Percentiles rank a stretch among this genome's conserved stretches.
Evolutionary conservation across 1,140 invertebrate genomes (phyloP).

Genomic region (Choristoneura fumiferana): DNA sequence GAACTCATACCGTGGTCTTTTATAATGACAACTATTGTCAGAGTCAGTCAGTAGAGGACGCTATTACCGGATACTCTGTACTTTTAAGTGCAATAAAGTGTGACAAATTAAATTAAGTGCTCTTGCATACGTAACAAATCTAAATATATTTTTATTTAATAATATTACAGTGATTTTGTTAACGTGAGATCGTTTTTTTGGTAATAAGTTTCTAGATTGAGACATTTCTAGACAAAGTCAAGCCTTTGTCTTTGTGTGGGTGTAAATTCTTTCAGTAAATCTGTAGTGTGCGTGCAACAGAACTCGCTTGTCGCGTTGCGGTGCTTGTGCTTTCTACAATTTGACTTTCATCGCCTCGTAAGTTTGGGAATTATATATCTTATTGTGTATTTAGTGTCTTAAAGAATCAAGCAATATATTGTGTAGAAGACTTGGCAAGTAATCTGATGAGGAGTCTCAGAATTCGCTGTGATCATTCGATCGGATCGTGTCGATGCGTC

Average conservation of each 20-base stretch:
- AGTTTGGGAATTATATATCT: conserved; percentile 67
- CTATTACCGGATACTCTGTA: conserved; percentile 8
- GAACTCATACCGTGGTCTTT: neutral
- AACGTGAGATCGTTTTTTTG: neutral
- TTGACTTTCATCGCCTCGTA: conserved; percentile 76
- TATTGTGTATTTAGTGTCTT: conserved; percentile 54
- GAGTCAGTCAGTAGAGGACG: neutral
- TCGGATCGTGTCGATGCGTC: conserved; percentile 76
- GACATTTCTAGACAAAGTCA: conserved; percentile 5
- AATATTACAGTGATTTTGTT: neutral
- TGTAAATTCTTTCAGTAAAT: conserved; percentile 34
- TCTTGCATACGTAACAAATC: neutral
- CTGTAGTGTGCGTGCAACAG: conserved; percentile 62
- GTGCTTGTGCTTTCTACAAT: conserved; percentile 71
- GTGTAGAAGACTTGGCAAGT: conserved; percentile 11
- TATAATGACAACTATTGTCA: conserved; percentile 7
- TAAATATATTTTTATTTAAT: neutral
- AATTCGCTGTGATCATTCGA: conserved; percentile 59
- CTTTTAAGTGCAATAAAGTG: neutral
- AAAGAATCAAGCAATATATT: conserved; percentile 23
- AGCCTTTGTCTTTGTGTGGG: conserved; percentile 25
- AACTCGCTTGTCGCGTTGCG: conserved; percentile 72
- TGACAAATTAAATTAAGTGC: neutral
- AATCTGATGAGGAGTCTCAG: conserved; percentile 25
- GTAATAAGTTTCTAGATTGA: neutral